Conservation (phyloP, 1,140 invertebrate genomes). For the Mamestra configurata region DNA sequence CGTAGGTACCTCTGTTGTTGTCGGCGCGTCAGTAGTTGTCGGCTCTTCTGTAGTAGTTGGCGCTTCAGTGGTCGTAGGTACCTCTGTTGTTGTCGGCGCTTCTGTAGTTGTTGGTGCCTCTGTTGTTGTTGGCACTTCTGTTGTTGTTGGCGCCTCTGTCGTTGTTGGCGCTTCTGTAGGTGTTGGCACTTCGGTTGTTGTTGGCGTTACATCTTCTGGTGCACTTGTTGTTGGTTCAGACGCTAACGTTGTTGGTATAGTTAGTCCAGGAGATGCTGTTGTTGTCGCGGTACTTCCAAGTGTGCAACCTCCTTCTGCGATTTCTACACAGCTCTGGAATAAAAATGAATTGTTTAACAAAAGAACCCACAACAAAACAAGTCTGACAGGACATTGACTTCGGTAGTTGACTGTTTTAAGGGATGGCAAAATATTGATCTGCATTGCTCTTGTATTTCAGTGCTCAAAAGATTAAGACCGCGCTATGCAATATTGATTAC, state of each 20-base stretch:
- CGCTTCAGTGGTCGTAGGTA: no score
- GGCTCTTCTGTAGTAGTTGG: background rate
- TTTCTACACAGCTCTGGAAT: conserved; percentile 52
- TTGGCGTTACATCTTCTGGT: no score
- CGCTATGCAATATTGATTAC: no score
- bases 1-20: background rate
- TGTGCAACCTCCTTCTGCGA: conserved; percentile 57
- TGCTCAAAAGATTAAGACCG: no score
- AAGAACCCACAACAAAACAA: no score
- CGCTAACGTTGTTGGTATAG: no score
- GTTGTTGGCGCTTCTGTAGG: background rate
- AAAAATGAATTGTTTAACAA: background rate
- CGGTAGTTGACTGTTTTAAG: no score
- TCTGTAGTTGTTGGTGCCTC: background rate
- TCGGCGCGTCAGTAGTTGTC: background rate
- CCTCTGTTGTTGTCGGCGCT: background rate
- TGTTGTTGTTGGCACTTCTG: background rate
- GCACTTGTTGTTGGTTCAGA: no score
- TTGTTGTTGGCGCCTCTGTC: background rate
- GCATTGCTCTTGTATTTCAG: no score
- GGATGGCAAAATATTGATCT: no score
- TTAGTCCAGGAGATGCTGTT: no score
- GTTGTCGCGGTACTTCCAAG: background rate
- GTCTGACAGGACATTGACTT: no score
- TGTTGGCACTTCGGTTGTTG: background rate